These are phyloP conservation scores for Sinopyrophorus schimmeli DNA, from an alignment of 2,888 invertebrate genomes.

Conservation along the genomic window DNA sequence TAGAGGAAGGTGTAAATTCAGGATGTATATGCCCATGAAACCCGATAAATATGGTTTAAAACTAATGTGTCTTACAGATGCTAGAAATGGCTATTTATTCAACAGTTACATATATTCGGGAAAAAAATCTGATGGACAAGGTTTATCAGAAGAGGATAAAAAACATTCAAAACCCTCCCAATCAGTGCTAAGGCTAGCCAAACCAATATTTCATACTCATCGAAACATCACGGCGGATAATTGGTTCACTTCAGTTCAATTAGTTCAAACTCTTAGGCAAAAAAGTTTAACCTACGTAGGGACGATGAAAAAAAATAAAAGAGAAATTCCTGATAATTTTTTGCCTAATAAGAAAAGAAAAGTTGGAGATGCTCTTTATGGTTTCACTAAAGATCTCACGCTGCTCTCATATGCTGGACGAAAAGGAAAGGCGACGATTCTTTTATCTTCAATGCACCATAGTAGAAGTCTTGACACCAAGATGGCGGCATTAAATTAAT, in stretches of 20 bases:
- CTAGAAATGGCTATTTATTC: constrained; percentile 32
- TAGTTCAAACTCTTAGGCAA: constrained; percentile 28
- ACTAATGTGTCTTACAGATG: constrained; percentile 36
- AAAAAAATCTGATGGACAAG: constrained; percentile 33
- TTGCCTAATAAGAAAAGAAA: constrained; percentile 23
- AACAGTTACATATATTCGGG: constrained; percentile 38
- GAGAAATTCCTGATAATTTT: constrained; percentile 3
- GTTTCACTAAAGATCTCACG: constrained; percentile 33
- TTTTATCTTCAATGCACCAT: constrained; percentile 26
- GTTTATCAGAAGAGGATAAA: constrained; percentile 7
- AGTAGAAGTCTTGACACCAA: no score
- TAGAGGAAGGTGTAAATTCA: constrained; percentile 22
- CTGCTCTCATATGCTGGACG: constrained; percentile 37
- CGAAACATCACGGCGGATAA: constrained; percentile 41
- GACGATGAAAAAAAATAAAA: constrained; percentile 28
- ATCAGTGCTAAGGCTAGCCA: constrained; percentile 17
- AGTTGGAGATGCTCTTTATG: constrained; percentile 32
- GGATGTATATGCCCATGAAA: constrained; percentile 37
- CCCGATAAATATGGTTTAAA: constrained; percentile 42
- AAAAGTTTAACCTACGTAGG: constrained; percentile 34
- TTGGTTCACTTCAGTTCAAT: constrained; percentile 36
- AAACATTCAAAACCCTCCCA: constrained; percentile 17
- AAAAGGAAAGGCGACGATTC: constrained; percentile 26
- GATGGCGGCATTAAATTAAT: no score
- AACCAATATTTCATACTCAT: constrained; percentile 28